Conservation (phyloP, 30 jellyfish, hydroid and myxozoan genomes). For the Rhopilema esculentum region DNA sequence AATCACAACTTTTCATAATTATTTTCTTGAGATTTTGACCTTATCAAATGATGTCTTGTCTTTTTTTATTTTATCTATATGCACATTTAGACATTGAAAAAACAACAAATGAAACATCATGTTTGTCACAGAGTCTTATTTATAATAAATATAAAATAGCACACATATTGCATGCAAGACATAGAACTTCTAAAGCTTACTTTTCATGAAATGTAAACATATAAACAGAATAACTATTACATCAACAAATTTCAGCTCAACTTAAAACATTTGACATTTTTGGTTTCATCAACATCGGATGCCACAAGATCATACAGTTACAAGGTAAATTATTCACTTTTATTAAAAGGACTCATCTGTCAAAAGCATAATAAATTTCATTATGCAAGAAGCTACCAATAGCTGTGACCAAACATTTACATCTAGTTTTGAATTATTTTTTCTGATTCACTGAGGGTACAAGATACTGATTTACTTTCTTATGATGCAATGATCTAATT, state of each 20-base stretch:
- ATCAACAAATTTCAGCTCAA: not conserved
- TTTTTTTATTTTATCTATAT: no score
- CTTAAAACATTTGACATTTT: not conserved
- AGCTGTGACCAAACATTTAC: not conserved
- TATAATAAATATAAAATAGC: slow-evolving; percentile 45
- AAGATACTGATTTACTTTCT: no score
- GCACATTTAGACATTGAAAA: no score
- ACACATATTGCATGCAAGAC: slow-evolving; percentile 49
- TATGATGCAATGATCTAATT: no score
- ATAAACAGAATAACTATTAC: not conserved
- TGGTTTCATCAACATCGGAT: not conserved
- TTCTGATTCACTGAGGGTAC: not conserved
- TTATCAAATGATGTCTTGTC: not conserved
- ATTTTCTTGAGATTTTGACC: no score
- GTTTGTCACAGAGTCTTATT: not conserved
- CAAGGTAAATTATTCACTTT: no score
- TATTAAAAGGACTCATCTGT: no score
- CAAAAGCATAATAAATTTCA: no score
- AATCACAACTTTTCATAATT: no score
- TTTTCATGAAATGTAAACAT: slow-evolving; percentile 10
- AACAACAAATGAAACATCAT: not conserved
- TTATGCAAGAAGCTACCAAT: not conserved
- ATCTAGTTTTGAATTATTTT: not conserved
- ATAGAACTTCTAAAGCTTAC: slow-evolving; percentile 1
- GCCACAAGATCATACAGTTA: not conserved